Percentiles rank a stretch among this genome's conserved stretches.
Evolutionary conservation across 2,113 vertebrate genomes (phyloP).

Genomic region (Sylvilagus bachmani): DNA sequence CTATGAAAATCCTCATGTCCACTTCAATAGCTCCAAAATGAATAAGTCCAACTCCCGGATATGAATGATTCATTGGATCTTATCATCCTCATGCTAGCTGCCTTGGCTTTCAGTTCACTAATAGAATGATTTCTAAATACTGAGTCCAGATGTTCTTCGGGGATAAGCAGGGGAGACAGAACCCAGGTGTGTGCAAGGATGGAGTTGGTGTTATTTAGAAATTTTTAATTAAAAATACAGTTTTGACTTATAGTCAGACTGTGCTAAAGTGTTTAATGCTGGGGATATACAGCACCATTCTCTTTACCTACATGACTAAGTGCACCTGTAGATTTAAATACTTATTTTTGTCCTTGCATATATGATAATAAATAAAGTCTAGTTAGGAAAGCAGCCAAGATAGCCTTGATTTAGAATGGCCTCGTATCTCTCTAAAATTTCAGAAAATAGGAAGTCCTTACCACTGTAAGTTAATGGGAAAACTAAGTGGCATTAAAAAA

Average conservation of each 20-base stretch:
- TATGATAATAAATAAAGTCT: not conserved
- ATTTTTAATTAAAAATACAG: constrained; percentile 30
- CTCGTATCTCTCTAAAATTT: constrained; percentile 36
- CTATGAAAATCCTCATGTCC: not conserved
- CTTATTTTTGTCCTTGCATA: not conserved
- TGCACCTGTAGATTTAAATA: too few species aligned
- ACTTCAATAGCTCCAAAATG: not conserved
- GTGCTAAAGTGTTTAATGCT: not conserved
- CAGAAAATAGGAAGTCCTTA: not conserved
- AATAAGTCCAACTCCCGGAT: not conserved
- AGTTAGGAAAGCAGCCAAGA: not conserved
- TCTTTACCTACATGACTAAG: not conserved
- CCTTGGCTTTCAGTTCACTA: constrained; percentile 12
- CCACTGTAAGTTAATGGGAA: constrained; percentile 33
- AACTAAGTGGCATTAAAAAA: constrained; percentile 40
- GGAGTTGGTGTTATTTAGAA: constrained; percentile 5
- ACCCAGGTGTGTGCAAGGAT: not conserved
- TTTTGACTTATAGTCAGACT: not conserved
- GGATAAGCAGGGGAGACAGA: constrained; percentile 51
- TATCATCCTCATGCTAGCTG: not conserved
- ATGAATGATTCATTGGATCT: constrained; percentile 33
- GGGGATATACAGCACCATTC: accelerated
- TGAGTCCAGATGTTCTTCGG: constrained; percentile 40
- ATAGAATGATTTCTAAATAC: constrained; percentile 59
- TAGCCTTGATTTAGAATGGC: not conserved